Evolutionary conservation across 2,888 invertebrate species (phyloP).

Genomic region (Cotesia congregata): DNA sequence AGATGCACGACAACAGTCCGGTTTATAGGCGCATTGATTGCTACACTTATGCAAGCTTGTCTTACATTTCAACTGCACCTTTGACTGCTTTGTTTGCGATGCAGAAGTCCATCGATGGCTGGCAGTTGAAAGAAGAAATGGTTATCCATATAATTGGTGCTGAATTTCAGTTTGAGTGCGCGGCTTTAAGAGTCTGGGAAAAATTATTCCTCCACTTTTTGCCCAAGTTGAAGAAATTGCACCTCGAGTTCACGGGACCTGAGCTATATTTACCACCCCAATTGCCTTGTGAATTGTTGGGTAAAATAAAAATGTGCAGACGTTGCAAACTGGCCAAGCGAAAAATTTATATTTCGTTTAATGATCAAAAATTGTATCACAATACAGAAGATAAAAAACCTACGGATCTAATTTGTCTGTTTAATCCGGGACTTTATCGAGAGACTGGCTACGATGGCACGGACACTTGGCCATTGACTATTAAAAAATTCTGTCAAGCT

Average conservation of each 20-base stretch:
- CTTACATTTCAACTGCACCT: conserved; percentile 78
- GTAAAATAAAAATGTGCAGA: conserved; percentile 68
- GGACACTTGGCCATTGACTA: conserved; percentile 79
- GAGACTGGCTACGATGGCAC: conserved; percentile 75
- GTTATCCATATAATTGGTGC: conserved; percentile 76
- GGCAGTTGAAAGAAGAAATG: conserved; percentile 51
- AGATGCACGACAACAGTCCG: conserved; percentile 72
- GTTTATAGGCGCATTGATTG: conserved; percentile 71
- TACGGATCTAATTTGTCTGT: conserved; percentile 75
- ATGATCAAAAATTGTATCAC: conserved; percentile 66
- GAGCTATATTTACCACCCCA: conserved; percentile 75
- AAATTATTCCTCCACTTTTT: conserved; percentile 78
- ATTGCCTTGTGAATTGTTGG: conserved; percentile 74
- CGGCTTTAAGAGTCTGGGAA: conserved; percentile 80
- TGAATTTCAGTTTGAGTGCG: conserved; percentile 81
- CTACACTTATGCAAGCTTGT: conserved; percentile 76
- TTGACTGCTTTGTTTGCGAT: conserved; percentile 76
- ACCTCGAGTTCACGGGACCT: conserved; percentile 77
- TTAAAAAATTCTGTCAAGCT: conserved; percentile 73
- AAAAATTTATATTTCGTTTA: conserved; percentile 56
- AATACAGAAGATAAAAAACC: conserved; percentile 59
- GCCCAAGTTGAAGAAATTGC: conserved; percentile 73
- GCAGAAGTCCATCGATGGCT: conserved; percentile 68
- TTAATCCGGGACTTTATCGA: conserved; percentile 81
- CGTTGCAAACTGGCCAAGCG: conserved; percentile 52